Conservation (phyloP, 2,113 vertebrate genomes). For the Desmodus rotundus region DNA sequence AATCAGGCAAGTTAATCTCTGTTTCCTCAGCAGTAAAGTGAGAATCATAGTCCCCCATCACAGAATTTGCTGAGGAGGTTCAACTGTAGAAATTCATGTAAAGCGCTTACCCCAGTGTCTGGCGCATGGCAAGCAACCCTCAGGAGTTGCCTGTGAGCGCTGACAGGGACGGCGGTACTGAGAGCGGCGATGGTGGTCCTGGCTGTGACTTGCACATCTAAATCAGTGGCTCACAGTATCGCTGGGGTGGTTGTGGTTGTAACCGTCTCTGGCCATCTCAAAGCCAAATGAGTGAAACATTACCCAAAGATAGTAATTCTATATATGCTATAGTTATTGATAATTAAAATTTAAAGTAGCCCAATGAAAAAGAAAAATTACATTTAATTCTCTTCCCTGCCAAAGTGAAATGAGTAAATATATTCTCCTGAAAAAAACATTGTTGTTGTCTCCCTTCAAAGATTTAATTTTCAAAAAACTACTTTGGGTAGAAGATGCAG, state of each 20-base stretch:
- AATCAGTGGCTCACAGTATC: not conserved
- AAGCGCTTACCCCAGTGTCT: not conserved
- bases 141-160: not conserved
- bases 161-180: not conserved
- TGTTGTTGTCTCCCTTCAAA: not conserved
- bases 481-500: not conserved
- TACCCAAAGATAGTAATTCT: not conserved
- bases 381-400: not conserved
- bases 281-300: not conserved
- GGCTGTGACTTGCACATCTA: not conserved
- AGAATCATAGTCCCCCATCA: not conserved
- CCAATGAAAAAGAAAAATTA: not conserved
- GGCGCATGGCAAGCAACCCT: not conserved
- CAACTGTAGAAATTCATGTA: not conserved
- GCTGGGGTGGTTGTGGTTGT: not conserved
- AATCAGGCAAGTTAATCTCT: not conserved
- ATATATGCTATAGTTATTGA: not conserved
- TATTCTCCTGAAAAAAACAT: not conserved
- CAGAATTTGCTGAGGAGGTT: not conserved
- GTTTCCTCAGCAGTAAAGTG: not conserved
- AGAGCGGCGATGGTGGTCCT: not conserved
- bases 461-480: not conserved
- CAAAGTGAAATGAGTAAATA: not conserved
- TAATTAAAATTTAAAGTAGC: not conserved
- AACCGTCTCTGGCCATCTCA: not conserved